Evolutionary conservation across 1,140 invertebrate genomes (phyloP), one percentile per base, ranked within the genome.

Genomic region (Halictus rubicundus): DNA sequence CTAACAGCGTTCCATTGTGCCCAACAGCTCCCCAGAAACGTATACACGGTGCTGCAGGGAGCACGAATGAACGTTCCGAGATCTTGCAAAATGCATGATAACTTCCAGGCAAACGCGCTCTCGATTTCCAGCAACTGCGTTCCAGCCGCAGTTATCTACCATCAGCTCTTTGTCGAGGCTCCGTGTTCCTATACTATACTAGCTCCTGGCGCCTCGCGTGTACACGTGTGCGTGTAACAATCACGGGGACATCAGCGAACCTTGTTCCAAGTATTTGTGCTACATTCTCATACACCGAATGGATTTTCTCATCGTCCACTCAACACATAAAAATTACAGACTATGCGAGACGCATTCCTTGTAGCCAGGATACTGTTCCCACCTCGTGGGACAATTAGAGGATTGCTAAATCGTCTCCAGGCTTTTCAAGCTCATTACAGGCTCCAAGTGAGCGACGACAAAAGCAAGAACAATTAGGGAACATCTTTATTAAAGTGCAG

Each of bases 1-100:
- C 27, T 19, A 61, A 7, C 14, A 37, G 25, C 12, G 21, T 7
- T 8, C 32, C 32, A 39, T 64, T 64, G 16, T 64, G 19, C 7
- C 14, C 5, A 12, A 65, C 32, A 23, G 42, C 23, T 52, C 46
- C 27, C 64, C 37, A 49, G 59, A 64, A 73, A 73, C 46, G 61
- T 73, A 42, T 16, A 32, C 71, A 19, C 70, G 12, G n/a, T 16
- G 4, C 7, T 25, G 23, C 19, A 32, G 21, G 14, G 59, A 46
- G 61, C 57, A 63, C 19, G 71, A 74, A 74, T 64, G 16, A n/a
- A 37, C 25, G 42, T 16, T 7, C 46, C 27, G 52, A 37, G n/a
- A 65, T 65, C 21, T 65, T 74, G 71, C 60, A 54, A 64, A 74
- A 65, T 65, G 46, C 60, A 73, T 21, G 59, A 21, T 21, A 74